Evolutionary conservation across 1,140 invertebrate genomes (phyloP).

Genomic region (Aricia agestis): DNA sequence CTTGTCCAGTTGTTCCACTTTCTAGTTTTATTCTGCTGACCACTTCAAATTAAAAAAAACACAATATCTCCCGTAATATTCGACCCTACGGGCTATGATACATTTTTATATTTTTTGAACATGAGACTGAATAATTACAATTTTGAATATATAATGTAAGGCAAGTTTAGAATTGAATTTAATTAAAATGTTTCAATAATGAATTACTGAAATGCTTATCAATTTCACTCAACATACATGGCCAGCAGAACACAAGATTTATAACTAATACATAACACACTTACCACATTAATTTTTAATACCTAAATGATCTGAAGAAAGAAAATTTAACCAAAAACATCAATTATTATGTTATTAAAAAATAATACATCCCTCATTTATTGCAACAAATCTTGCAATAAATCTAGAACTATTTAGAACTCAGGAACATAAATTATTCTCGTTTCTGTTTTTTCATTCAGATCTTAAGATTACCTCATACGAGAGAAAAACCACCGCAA

Average conservation of each 20-base stretch:
- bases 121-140: not conserved
- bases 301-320: slow-evolving; percentile 65
- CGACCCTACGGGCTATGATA: not conserved
- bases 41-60: slow-evolving; percentile 17
- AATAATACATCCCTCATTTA: slow-evolving; percentile 8
- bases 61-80: slow-evolving; percentile 5
- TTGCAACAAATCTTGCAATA: slow-evolving; percentile 15
- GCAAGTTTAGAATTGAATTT: slow-evolving; percentile 2
- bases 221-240: slow-evolving; percentile 15
- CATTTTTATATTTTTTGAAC: not conserved
- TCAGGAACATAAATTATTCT: slow-evolving; percentile 8
- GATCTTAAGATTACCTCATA: slow-evolving; percentile 50
- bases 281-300: slow-evolving; percentile 36
- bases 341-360: slow-evolving; percentile 21
- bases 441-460: slow-evolving; percentile 60
- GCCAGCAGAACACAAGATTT: slow-evolving; percentile 41
- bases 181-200: not conserved
- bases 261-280: slow-evolving; percentile 46
- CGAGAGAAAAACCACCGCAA: slow-evolving; percentile 27
- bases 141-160: not conserved
- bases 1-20: slow-evolving; percentile 7
- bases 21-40: slow-evolving; percentile 16
- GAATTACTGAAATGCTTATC: not conserved
- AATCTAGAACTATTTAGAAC: slow-evolving; percentile 19
- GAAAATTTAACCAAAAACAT: slow-evolving; percentile 40